A percentile compares a stretch with the other conserved stretches of the same genome.
Evolutionary conservation across 2,113 vertebrate genomes (phyloP).

Genomic region (Aramus guarauna): DNA sequence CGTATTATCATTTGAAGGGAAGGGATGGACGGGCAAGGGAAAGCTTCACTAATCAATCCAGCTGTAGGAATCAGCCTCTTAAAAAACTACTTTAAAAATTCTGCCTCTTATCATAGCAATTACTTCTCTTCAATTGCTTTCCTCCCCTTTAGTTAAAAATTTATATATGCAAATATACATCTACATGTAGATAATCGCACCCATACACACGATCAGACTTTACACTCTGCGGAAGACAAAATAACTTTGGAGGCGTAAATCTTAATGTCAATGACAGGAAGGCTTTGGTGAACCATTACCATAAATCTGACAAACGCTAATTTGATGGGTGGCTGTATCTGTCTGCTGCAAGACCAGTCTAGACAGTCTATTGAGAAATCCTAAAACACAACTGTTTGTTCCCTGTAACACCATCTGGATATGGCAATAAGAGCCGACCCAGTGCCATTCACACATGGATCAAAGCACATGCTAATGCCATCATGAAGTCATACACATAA

Average conservation of each 20-base stretch:
- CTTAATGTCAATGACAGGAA: slow-evolving; percentile 98
- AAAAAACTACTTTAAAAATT: slow-evolving; percentile 39
- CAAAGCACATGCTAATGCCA: slow-evolving; percentile 86
- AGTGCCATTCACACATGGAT: slow-evolving; percentile 89
- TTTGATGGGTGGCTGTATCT: slow-evolving; percentile 99
- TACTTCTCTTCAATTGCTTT: slow-evolving; percentile 48
- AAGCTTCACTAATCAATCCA: slow-evolving; percentile 66
- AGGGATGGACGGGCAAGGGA: neutral
- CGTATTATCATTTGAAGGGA: slow-evolving; percentile 65
- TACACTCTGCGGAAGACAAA: slow-evolving; percentile 77
- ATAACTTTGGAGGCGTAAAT: slow-evolving; percentile 90
- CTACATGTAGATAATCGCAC: slow-evolving; percentile 13
- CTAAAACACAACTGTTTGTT: slow-evolving; percentile 95
- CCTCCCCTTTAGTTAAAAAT: slow-evolving; percentile 20
- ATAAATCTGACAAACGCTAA: slow-evolving; percentile 99
- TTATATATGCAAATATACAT: slow-evolving; percentile 44
- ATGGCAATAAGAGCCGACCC: slow-evolving; percentile 91
- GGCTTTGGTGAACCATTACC: slow-evolving; percentile 97
- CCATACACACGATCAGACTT: slow-evolving; percentile 69
- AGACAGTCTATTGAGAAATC: slow-evolving; percentile 99
- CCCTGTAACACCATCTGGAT: slow-evolving; percentile 98
- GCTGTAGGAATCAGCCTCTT: slow-evolving; percentile 2
- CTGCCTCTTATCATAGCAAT: slow-evolving; percentile 42
- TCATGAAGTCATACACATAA: slow-evolving; percentile 86
- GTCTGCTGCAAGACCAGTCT: slow-evolving; percentile 99